phyloP scores from a whole-genome alignment of 2,797 vertebrate species.

The Paedocypris micromegethes region DNA sequence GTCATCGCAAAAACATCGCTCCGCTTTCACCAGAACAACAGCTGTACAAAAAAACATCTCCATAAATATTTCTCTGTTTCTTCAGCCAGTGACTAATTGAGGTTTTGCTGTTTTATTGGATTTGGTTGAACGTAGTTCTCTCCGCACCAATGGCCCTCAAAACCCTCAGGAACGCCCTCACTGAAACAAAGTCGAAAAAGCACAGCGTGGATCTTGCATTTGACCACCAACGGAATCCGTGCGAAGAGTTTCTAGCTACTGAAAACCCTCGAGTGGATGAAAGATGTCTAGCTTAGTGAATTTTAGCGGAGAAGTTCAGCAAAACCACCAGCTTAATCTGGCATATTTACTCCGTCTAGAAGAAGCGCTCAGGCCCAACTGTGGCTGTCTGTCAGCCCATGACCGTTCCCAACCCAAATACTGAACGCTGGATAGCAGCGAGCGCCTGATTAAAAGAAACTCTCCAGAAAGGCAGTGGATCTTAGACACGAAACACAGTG shows the following conservation, averaged over 20 bases:
- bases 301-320: conserved; percentile 30
- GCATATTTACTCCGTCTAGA: conserved; percentile 26
- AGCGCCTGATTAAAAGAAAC: conserved; percentile 55
- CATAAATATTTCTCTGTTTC: conserved; percentile 70
- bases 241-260: conserved; percentile 12
- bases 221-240: conserved; percentile 1
- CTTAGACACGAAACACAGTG: conserved; percentile 37
- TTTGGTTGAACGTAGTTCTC: conserved; percentile 38
- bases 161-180: conserved; percentile 40
- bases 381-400: conserved; percentile 37
- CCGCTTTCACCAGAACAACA: conserved; percentile 71
- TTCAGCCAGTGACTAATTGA: conserved; percentile 61
- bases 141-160: conserved; percentile 11
- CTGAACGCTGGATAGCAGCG: conserved; percentile 71
- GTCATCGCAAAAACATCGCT: conserved; percentile 71
- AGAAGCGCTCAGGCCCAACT: conserved; percentile 32
- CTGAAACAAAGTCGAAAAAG: conserved; percentile 22
- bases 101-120: conserved; percentile 54
- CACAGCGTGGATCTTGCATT: conserved; percentile 25
- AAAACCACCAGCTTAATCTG: conserved; percentile 32
- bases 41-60: conserved; percentile 64
- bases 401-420: conserved; percentile 51
- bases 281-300: conserved; percentile 23
- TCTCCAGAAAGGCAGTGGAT: conserved; percentile 44
- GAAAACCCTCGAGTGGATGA: conserved; percentile 16